phyloP scores from a whole-genome alignment of 2,888 invertebrate genomes.

The Drosophila heteroneura region DNA sequence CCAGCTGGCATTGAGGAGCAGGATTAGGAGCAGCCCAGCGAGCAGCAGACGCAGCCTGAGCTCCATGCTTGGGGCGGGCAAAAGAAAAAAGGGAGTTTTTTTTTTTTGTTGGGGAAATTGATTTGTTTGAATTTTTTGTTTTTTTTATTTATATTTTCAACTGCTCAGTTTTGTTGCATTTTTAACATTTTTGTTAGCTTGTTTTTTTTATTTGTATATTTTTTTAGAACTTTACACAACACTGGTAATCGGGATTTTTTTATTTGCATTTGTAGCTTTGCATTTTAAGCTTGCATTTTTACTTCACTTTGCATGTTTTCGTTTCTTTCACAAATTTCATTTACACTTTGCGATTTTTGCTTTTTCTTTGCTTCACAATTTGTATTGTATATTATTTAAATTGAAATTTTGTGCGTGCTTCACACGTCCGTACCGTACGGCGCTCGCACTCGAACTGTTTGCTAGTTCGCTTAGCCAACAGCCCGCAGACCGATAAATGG shows the following conservation, averaged over 20 bases:
- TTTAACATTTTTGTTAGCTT: constrained; percentile 61
- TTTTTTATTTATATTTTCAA: constrained; percentile 5
- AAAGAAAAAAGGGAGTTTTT: neutral
- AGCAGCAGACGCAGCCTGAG: constrained; percentile 31
- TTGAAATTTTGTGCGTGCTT: constrained; percentile 73
- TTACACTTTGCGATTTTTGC: constrained; percentile 58
- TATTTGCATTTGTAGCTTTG: constrained; percentile 9
- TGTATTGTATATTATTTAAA: constrained; percentile 45
- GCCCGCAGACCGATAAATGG: constrained; percentile 26
- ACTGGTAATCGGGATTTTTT: constrained; percentile 18
- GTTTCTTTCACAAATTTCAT: constrained; percentile 26
- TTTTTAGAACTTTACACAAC: constrained; percentile 26
- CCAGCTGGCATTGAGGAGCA: constrained; percentile 18
- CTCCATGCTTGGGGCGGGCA: constrained; percentile 32
- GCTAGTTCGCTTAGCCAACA: constrained; percentile 24
- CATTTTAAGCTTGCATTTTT: constrained; percentile 10
- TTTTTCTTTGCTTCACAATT: constrained; percentile 27
- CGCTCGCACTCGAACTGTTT: constrained; percentile 85
- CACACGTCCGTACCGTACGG: constrained; percentile 84
- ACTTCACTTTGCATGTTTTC: constrained; percentile 32
- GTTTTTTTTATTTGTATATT: constrained; percentile 1
- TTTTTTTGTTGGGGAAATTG: neutral
- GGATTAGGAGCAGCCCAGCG: constrained; percentile 19
- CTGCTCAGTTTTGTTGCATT: constrained; percentile 38
- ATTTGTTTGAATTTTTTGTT: constrained; percentile 23